phyloP scores from a whole-genome alignment of 2,888 invertebrate species.

The Cerceris rybyensis region DNA sequence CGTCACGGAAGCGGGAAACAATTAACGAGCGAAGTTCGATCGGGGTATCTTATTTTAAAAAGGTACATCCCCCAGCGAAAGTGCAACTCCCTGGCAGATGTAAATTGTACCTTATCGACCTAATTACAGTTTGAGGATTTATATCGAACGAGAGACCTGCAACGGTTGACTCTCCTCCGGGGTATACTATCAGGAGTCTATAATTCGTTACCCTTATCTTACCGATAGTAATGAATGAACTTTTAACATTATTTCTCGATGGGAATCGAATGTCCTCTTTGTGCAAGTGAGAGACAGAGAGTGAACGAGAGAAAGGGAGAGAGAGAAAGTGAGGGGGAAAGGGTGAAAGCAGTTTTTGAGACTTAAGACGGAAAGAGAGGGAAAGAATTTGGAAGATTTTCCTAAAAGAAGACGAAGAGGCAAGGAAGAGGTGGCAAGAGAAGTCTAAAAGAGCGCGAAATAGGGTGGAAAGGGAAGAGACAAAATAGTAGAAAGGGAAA shows the following conservation, averaged over 20 bases:
- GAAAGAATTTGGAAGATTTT: no score
- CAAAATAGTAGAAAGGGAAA: background rate
- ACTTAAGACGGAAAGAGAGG: no score
- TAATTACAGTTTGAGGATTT: constrained; percentile 60
- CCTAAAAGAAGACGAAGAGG: no score
- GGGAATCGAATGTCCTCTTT: constrained; percentile 38
- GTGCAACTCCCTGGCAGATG: constrained; percentile 50
- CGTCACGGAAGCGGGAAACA: constrained; percentile 11
- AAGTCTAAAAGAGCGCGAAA: no score
- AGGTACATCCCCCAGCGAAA: constrained; percentile 13
- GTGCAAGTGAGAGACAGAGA: constrained; percentile 2
- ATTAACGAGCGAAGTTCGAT: constrained; percentile 50
- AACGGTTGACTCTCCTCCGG: constrained; percentile 36
- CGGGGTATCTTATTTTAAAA: constrained; percentile 37
- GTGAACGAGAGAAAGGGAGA: background rate
- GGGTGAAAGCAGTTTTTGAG: background rate
- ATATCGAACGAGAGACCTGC: constrained; percentile 52
- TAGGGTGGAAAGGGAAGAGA: background rate
- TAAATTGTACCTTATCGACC: constrained; percentile 61
- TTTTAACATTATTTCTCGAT: constrained; percentile 64
- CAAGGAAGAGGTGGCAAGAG: no score
- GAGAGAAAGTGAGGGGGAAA: background rate
- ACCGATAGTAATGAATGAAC: constrained; percentile 64
- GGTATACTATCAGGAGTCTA: constrained; percentile 64
- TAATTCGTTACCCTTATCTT: constrained; percentile 64